Evolutionary conservation across 2,888 invertebrate species (phyloP).

Genomic region (Quadroppia sp.): DNA sequence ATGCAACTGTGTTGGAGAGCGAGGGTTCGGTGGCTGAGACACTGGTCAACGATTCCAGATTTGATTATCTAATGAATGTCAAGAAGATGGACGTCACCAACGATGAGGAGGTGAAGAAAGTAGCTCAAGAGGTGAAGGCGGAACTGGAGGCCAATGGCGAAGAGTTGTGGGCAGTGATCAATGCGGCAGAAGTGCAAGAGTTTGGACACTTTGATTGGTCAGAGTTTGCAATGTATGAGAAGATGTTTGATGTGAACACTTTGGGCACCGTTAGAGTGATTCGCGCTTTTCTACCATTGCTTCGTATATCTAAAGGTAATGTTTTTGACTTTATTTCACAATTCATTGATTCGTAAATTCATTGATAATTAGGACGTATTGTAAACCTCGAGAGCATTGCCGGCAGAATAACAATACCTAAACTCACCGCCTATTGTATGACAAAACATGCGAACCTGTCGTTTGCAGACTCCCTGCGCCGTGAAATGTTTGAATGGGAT

Average conservation of each 20-base stretch:
- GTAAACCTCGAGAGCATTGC: constrained; percentile 51
- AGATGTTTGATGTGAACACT: constrained; percentile 50
- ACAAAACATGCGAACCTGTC: constrained; percentile 51
- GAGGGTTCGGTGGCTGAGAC: background rate
- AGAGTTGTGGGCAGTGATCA: constrained; percentile 57
- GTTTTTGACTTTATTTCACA: too few species aligned
- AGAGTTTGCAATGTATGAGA: constrained; percentile 51
- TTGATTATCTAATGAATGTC: constrained; percentile 48
- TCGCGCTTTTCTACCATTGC: constrained; percentile 50
- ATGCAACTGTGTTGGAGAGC: constrained; percentile 1
- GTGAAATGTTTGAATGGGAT: constrained; percentile 51
- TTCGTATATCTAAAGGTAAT: constrained; percentile 48
- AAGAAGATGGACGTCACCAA: constrained; percentile 52
- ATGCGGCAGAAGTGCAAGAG: constrained; percentile 56
- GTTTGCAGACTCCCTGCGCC: constrained; percentile 50
- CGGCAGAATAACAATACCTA: constrained; percentile 22
- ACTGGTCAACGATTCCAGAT: background rate
- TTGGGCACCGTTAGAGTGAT: constrained; percentile 51
- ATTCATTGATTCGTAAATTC: too few species aligned
- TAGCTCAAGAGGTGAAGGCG: constrained; percentile 48
- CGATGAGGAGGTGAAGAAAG: constrained; percentile 50
- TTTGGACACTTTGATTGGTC: constrained; percentile 56
- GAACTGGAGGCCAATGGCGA: constrained; percentile 29
- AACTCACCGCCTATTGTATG: constrained; percentile 49
- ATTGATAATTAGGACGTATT: constrained; percentile 47